Percentiles rank a stretch among this genome's conserved stretches.
phyloP scores from a whole-genome alignment of 2,888 invertebrate genomes.

The Sylvicola cinctus region DNA sequence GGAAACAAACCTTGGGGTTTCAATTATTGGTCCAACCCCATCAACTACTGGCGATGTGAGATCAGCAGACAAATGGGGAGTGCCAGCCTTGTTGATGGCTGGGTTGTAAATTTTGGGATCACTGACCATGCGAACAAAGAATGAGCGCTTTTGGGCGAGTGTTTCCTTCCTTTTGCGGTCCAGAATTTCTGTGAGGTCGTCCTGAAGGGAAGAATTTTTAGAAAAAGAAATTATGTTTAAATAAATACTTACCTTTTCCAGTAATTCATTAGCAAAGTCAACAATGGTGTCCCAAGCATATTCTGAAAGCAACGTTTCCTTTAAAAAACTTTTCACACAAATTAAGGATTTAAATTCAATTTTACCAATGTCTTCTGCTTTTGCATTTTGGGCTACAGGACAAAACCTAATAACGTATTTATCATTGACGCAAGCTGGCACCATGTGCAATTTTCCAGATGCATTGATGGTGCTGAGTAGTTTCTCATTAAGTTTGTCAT shows the following conservation, averaged over 20 bases:
- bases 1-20: slow-evolving; percentile 12
- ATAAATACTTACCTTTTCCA: slow-evolving; percentile 37
- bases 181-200: slow-evolving; percentile 52
- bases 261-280: slow-evolving; percentile 57
- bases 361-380: slow-evolving; percentile 59
- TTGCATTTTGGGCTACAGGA: slow-evolving; percentile 77
- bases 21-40: slow-evolving; percentile 19
- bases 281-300: slow-evolving; percentile 68
- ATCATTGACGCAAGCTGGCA: slow-evolving; percentile 77
- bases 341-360: too few relatives aligned
- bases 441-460: slow-evolving; percentile 92
- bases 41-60: slow-evolving; percentile 16
- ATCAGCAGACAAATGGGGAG: slow-evolving; percentile 28
- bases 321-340: too few relatives aligned
- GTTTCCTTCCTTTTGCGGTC: slow-evolving; percentile 57
- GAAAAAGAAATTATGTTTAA: too few relatives aligned
- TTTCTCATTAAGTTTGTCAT: slow-evolving; percentile 70
- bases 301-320: slow-evolving; percentile 37
- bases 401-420: slow-evolving; percentile 87
- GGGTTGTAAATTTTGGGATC: slow-evolving; percentile 94
- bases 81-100: slow-evolving; percentile 58
- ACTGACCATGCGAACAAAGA: slow-evolving; percentile 94
- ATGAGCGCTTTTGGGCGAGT: slow-evolving; percentile 78
- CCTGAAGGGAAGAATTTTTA: slow-evolving; percentile 21
- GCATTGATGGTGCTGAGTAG: slow-evolving; percentile 82